A percentile compares a stretch with the other conserved stretches of the same genome.
phyloP scores from a whole-genome alignment of 2,888 invertebrate species.

The Monopis laevigella region DNA sequence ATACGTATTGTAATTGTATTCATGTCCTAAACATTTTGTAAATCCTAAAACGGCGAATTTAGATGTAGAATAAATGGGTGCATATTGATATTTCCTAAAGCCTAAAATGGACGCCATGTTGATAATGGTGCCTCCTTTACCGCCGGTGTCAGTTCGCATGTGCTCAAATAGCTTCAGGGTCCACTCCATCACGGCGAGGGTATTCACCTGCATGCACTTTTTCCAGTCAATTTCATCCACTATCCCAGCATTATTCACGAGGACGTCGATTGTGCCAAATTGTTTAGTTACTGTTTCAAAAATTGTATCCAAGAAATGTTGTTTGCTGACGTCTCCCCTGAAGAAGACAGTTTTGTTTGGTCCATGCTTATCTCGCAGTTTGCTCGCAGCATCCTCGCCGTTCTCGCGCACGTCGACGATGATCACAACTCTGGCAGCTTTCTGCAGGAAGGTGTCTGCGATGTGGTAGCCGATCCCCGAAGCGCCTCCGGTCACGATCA shows the following conservation, averaged over 20 bases:
- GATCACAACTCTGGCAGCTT: conserved; percentile 23
- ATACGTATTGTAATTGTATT: conserved; percentile 43
- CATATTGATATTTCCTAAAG: conserved; percentile 47
- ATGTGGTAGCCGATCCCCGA: conserved; percentile 49
- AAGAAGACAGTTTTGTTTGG: too few species aligned
- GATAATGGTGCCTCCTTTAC: conserved; percentile 71
- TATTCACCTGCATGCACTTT: conserved; percentile 41
- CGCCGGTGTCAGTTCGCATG: conserved; percentile 65
- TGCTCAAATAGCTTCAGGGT: conserved; percentile 64
- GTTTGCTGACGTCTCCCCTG: too few species aligned
- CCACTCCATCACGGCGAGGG: conserved; percentile 35
- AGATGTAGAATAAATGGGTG: conserved; percentile 69
- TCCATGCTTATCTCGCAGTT: not conserved
- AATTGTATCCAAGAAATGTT: conserved; percentile 43
- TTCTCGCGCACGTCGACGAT: conserved; percentile 37
- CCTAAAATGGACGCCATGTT: conserved; percentile 72
- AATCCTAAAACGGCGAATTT: conserved; percentile 66
- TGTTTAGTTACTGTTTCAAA: conserved; percentile 31
- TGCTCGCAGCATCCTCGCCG: not conserved
- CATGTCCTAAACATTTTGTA: conserved; percentile 51
- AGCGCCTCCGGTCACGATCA: conserved; percentile 50
- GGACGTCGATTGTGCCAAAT: conserved; percentile 43
- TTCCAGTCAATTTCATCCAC: conserved; percentile 25
- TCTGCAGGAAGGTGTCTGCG: conserved; percentile 38
- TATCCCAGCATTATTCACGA: conserved; percentile 54